These are phyloP conservation scores for Megaceryle maxima DNA, from an alignment of 2,113 vertebrate genomes.

Conservation along the genomic window DNA sequence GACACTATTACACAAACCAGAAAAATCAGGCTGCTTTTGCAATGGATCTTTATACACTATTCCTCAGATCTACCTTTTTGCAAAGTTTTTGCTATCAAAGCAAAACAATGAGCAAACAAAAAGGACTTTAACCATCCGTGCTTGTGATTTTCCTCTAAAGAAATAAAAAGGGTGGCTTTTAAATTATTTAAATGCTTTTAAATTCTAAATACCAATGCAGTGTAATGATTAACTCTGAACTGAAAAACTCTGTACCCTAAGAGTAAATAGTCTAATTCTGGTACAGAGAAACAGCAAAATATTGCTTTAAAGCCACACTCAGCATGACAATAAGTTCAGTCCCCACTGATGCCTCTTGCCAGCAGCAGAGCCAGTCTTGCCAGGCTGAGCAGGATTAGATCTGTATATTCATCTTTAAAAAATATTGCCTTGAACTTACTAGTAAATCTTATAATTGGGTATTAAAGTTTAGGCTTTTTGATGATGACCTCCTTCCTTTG, in stretches of 20 bases:
- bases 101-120: neutral
- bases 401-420: neutral
- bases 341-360: neutral
- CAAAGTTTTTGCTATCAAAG: neutral
- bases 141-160: neutral
- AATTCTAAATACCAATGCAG: neutral
- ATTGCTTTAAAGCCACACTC: neutral
- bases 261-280: neutral
- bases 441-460: neutral
- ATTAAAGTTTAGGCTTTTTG: neutral
- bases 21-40: neutral
- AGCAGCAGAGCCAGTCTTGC: neutral
- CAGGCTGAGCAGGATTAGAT: neutral
- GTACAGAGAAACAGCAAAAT: neutral
- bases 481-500: neutral
- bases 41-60: neutral
- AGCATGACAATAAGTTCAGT: neutral
- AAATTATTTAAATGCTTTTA: neutral
- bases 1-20: neutral
- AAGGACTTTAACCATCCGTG: neutral
- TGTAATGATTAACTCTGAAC: neutral
- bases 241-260: neutral
- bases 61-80: neutral
- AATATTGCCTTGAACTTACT: neutral
- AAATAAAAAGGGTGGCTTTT: neutral